Percentiles rank a stretch among this genome's conserved stretches.
These are phyloP conservation scores for Balanococcus diminutus DNA, from an alignment of 2,888 invertebrate species.

Conservation along the genomic window DNA sequence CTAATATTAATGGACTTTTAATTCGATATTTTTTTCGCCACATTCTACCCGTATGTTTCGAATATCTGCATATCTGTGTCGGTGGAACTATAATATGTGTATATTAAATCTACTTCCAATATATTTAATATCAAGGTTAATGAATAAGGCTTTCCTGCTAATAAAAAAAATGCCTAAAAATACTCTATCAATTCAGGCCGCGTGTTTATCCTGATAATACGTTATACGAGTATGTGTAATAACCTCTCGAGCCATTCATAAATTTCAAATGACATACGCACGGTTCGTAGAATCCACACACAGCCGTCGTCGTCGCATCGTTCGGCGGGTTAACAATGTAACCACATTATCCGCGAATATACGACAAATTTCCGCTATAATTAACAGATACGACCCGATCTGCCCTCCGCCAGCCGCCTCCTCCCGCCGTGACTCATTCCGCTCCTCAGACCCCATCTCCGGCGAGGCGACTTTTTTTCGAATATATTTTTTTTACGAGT, in stretches of 20 bases:
- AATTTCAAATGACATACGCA: background rate
- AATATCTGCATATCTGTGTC: background rate
- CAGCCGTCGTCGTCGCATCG: too few relatives aligned
- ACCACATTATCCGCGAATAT: slow-evolving; percentile 11
- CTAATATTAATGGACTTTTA: too few relatives aligned
- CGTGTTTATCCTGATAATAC: too few relatives aligned
- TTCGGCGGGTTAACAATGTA: background rate
- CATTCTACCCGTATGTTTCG: background rate
- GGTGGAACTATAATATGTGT: background rate
- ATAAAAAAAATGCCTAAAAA: background rate
- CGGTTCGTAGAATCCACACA: background rate
- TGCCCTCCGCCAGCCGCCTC: background rate
- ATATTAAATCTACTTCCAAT: background rate
- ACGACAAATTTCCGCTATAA: slow-evolving; percentile 5
- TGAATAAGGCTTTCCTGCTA: background rate
- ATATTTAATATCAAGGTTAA: background rate
- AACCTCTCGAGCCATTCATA: background rate
- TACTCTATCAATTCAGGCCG: background rate
- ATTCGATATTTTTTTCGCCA: background rate
- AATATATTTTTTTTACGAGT: background rate
- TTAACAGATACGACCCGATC: background rate
- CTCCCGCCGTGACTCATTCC: background rate
- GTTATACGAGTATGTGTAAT: background rate
- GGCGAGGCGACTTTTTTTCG: too few relatives aligned
- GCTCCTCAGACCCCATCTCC: background rate